A percentile compares a stretch with the other conserved stretches of the same genome.
phyloP scores from a whole-genome alignment of 2,888 invertebrate species.

The Lepidocyrtoides sp. region DNA sequence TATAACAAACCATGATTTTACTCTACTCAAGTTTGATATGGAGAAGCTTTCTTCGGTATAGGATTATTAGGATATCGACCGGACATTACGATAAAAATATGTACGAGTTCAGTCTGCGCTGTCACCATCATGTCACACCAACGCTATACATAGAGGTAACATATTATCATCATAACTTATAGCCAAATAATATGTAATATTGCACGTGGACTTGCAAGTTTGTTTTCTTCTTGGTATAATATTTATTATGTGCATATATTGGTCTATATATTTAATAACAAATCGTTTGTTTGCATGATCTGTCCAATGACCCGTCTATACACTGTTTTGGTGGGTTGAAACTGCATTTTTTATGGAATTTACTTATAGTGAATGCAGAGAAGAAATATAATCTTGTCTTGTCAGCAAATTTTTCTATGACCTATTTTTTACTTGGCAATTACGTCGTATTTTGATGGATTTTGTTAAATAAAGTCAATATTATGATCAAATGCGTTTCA shows the following conservation, averaged over 20 bases:
- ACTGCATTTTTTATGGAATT: neutral
- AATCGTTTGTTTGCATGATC: constrained; percentile 14
- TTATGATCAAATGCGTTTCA: no score
- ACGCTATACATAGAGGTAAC: neutral
- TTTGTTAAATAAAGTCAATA: neutral
- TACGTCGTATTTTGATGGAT: neutral
- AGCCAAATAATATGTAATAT: no score
- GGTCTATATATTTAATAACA: neutral
- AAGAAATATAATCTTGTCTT: neutral
- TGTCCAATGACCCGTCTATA: constrained; percentile 24
- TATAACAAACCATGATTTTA: neutral
- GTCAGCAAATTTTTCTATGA: neutral
- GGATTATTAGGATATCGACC: neutral
- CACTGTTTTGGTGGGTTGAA: neutral
- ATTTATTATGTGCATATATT: no score
- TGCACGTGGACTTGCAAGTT: no score
- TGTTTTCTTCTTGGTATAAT: no score
- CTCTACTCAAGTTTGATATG: neutral
- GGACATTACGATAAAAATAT: neutral
- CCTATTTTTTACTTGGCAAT: constrained; percentile 16
- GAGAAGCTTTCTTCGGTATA: neutral
- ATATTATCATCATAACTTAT: no score
- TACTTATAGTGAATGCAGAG: neutral
- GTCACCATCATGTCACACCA: neutral
- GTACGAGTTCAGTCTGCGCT: neutral